Base-by-base conservation (phyloP, 2,888 invertebrate genomes). In the Stegophylla sp. region DNA sequence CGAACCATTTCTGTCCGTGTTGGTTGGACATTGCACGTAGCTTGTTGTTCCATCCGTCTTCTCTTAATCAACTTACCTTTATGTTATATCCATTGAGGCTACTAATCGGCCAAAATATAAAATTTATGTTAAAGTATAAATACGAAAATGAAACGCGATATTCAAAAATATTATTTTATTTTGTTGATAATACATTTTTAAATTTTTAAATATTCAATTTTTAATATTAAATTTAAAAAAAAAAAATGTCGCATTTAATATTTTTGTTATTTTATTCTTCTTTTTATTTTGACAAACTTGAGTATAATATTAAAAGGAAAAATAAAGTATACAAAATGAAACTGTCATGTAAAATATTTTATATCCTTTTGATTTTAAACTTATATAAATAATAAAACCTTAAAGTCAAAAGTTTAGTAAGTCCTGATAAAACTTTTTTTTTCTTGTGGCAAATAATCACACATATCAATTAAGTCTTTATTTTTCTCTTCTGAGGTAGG, bases 271-370 rank as follows among this genome's bases (percentile, higher is more conserved):
- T 63, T n/a, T 63, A 34, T 1, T 63, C 63, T 63, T 41, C 1
- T 34, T 63, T 63, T 63, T 63, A n/a, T 63, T 63, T 63, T 63
- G n/a, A 63, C 63, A 63, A 63, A 63, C 63, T 63, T 63, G 34
- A 34, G 34, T 34, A 41, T 63, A n/a, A 63, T 63, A 63, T 34
- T 63, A 63, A 63, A 63, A 63, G n/a, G 63, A 34, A 63, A 17
- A 63, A n/a, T 34, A 9, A 63, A 63, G 34, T 34, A 63, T 41
- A 63, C 34, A 63, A 34, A 63, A 63, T 63, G n/a, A 63, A 63
- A 63, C 34, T 63, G 9, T 41, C 63, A 63, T 63, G 63, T 63
- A 63, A 63, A 63, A 63, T 63, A 34, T 63, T 63, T 41, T 63
- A 1, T 63, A 34, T 63, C 12, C 34, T 63, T 63, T 63, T 63